Base-by-base conservation (phyloP, 2,797 vertebrate genomes). In the Sardinella longiceps region DNA sequence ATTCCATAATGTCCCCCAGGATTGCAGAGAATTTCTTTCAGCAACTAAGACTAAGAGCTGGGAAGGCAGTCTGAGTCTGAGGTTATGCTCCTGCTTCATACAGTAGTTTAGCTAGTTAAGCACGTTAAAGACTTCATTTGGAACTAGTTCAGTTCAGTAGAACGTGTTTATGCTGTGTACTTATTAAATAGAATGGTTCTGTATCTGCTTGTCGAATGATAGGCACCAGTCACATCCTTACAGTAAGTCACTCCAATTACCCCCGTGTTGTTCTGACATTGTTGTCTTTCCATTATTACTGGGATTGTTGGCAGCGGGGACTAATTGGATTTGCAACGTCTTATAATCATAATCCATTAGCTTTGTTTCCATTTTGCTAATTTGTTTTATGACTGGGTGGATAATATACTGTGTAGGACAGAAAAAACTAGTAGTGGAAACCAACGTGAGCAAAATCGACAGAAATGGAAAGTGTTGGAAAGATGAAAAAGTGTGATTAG, bases 291-390 rank as follows among this genome's bases (percentile, higher is more conserved):
- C 83, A 18, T 77, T 77, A 23, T 39, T 23, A 5, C 58, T 83
- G 23, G 82, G 50, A 80, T 33, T 85, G 50, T 86, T 85, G 70
- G 89, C 84, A 87, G 56, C n/a, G 43, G n/a, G 2, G 53, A 81
- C 77, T 89, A 89, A 90, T 91, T 80, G 85, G 84, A 87, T 87
- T 88, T 89, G 84, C 86, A 50, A 1, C 80, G 88, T 84, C 84
- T 90, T 90, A 90, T 92, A 92, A 91, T 92, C 87, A 86, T 84
- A 88, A 90, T 88, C 70, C 66, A 89, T 91, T 91, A 81, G 56
- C 84, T 87, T 87, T 84, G 83, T 86, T 45, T 89, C 25, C 53
- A 87, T 88, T 84, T 82, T 23, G 37, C 70, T 43, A 39, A 77
- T 77, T 77, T 77, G 14, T 18, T 37, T 25, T 0, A 63, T 33